Conservation (phyloP, 2,888 invertebrate species). For the Dynastes hyllus region DNA sequence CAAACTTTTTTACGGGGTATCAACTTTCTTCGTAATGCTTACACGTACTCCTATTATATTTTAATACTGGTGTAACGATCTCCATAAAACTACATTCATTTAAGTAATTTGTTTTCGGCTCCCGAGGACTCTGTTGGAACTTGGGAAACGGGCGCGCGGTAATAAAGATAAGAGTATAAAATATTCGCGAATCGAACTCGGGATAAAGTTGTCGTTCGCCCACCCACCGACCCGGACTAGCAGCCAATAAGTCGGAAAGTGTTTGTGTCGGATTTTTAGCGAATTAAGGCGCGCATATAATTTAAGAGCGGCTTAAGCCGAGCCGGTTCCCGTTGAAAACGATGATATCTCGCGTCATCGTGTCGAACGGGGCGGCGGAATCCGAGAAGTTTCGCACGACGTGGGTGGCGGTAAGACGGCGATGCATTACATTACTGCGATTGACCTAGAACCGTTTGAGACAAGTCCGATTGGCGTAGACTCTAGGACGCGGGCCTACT, state of each 20-base stretch:
- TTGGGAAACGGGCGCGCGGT: constrained; percentile 11
- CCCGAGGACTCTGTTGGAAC: constrained; percentile 11
- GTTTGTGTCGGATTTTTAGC: constrained; percentile 35
- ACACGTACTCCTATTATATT: constrained; percentile 42
- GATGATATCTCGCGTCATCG: constrained; percentile 13
- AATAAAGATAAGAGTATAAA: constrained; percentile 46
- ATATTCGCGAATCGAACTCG: constrained; percentile 43
- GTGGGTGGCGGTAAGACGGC: constrained; percentile 21
- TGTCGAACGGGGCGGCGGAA: constrained; percentile 18
- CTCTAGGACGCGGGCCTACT: constrained; percentile 57
- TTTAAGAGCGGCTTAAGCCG: constrained; percentile 32
- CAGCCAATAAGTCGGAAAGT: constrained; percentile 33
- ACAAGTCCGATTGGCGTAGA: constrained; percentile 53
- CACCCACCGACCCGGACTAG: constrained; percentile 15
- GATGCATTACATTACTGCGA: constrained; percentile 58
- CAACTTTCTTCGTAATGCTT: constrained; percentile 23
- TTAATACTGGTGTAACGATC: constrained; percentile 39
- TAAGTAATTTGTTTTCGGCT: constrained; percentile 46
- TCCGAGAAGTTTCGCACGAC: background rate
- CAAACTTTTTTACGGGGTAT: constrained; percentile 29
- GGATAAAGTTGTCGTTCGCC: constrained; percentile 36
- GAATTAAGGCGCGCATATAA: constrained; percentile 27
- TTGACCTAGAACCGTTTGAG: constrained; percentile 58
- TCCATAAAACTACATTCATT: constrained; percentile 39
- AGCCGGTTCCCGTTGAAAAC: constrained; percentile 3